Evolutionary conservation across 2,797 vertebrate species (phyloP).

Genomic region (Dryobates pubescens): DNA sequence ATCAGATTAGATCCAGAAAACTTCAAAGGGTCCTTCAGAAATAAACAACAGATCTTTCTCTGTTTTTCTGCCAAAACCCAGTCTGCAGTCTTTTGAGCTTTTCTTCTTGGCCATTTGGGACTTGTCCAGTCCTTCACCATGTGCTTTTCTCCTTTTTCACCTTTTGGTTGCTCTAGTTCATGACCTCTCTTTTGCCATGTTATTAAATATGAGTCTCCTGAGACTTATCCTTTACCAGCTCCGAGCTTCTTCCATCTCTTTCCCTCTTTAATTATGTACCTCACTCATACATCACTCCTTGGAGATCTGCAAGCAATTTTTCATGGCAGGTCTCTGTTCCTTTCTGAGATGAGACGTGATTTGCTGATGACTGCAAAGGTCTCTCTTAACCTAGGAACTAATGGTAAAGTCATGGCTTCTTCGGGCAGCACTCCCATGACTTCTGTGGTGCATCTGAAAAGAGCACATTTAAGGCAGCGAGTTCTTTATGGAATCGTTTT

Average conservation of each 20-base stretch:
- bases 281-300: slow-evolving; percentile 24
- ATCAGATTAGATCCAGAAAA: slow-evolving; percentile 66
- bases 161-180: slow-evolving; percentile 33
- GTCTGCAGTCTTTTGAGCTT: slow-evolving; percentile 43
- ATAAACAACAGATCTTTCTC: slow-evolving; percentile 61
- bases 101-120: slow-evolving; percentile 56
- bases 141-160: slow-evolving; percentile 42
- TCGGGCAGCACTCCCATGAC: background rate
- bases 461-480: background rate
- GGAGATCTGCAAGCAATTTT: slow-evolving; percentile 4
- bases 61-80: slow-evolving; percentile 62
- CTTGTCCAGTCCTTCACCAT: slow-evolving; percentile 48
- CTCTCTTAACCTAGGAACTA: background rate
- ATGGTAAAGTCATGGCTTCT: background rate
- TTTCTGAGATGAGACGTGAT: background rate
- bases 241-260: background rate
- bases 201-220: slow-evolving; percentile 43
- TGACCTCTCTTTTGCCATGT: slow-evolving; percentile 42
- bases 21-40: slow-evolving; percentile 64
- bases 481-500: background rate
- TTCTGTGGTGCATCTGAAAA: background rate
- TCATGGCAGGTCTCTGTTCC: slow-evolving; percentile 9
- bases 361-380: background rate
- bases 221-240: slow-evolving; percentile 44
- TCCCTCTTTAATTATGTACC: slow-evolving; percentile 47